These are phyloP conservation scores for Macrostomum lignano DNA, from an alignment of 1,140 invertebrate genomes.

Conservation along the genomic window DNA sequence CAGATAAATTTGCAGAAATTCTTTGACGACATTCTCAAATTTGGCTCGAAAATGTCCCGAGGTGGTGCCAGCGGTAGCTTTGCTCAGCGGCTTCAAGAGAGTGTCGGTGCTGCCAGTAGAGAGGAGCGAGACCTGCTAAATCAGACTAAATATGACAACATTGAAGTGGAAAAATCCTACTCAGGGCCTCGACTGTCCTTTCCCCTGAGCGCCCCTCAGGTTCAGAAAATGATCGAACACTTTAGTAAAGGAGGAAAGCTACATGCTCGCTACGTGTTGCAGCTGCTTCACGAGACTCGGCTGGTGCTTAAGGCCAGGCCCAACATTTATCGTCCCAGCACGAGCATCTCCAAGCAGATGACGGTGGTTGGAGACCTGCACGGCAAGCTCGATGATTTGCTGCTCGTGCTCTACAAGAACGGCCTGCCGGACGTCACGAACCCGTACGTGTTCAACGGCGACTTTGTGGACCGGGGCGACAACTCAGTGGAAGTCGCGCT, in stretches of 20 bases:
- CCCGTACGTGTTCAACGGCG: conserved; percentile 71
- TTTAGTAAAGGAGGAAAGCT: conserved; percentile 43
- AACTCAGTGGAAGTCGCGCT: conserved; percentile 52
- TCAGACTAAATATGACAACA: conserved; percentile 14
- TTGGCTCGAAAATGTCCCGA: no score
- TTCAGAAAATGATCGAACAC: conserved; percentile 45
- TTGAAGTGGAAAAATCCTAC: conserved; percentile 33
- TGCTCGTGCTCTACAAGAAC: conserved; percentile 70
- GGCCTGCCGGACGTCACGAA: conserved; percentile 51
- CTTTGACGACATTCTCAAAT: no score
- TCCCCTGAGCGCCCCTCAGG: conserved; percentile 41
- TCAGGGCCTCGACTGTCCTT: conserved; percentile 42
- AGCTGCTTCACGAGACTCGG: conserved; percentile 46
- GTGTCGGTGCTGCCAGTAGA: no score
- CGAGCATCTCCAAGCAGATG: conserved; percentile 51
- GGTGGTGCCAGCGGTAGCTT: no score
- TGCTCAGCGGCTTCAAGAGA: no score
- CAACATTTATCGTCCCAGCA: conserved; percentile 50
- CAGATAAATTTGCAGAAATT: no score
- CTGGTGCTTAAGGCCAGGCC: conserved; percentile 40
- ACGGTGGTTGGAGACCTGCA: conserved; percentile 66
- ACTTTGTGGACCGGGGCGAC: conserved; percentile 60
- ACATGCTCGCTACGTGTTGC: conserved; percentile 49
- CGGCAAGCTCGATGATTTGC: conserved; percentile 59
- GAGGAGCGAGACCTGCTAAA: conserved; percentile 16